Conservation (phyloP, 2,888 invertebrate genomes). For the Mesorhabditis spiculigera region DNA sequence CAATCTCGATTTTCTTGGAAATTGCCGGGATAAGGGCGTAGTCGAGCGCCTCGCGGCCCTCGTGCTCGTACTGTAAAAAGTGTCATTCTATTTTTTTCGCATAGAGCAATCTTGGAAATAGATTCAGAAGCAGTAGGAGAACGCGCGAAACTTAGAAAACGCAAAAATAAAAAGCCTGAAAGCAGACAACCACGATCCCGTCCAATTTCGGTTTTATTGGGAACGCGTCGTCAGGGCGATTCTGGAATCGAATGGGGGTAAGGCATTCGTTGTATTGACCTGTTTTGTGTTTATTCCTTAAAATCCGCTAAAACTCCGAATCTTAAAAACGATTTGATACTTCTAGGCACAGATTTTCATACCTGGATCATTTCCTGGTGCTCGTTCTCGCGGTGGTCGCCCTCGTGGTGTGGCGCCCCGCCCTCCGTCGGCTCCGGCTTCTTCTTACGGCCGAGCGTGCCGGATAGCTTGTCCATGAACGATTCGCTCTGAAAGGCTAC, state of each 20-base stretch:
- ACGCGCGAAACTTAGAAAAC: too few relatives aligned
- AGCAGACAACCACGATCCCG: too few relatives aligned
- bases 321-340: too few relatives aligned
- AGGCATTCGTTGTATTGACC: too few relatives aligned
- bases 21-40: slow-evolving; percentile 44
- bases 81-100: neutral
- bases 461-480: slow-evolving; percentile 48
- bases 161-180: too few relatives aligned
- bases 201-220: too few relatives aligned
- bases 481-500: slow-evolving; percentile 25
- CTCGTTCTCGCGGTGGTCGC: slow-evolving; percentile 14
- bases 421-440: slow-evolving; percentile 32
- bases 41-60: slow-evolving; percentile 57
- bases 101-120: too few relatives aligned
- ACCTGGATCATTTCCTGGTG: neutral
- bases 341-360: neutral
- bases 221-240: too few relatives aligned
- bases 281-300: too few relatives aligned
- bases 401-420: slow-evolving; percentile 13
- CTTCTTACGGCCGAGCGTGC: slow-evolving; percentile 49
- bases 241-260: too few relatives aligned
- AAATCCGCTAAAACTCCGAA: too few relatives aligned
- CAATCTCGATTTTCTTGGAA: slow-evolving; percentile 60
- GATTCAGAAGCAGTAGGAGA: too few relatives aligned
- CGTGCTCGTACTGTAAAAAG: slow-evolving; percentile 44